Conservation (phyloP, 2,888 invertebrate species). For the Merodon equestris region DNA sequence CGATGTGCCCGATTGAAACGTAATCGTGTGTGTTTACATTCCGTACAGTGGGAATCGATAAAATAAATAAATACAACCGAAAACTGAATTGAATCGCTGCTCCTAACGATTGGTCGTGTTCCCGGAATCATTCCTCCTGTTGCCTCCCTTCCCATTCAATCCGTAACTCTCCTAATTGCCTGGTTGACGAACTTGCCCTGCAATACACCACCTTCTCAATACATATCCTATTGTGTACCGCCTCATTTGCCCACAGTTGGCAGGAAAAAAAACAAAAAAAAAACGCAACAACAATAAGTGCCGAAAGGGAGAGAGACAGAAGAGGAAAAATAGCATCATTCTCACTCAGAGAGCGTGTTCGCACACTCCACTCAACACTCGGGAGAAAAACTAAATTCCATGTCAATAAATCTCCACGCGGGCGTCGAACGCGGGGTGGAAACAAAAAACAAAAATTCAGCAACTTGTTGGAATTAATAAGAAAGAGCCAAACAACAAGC, state of each 20-base stretch:
- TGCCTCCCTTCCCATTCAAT: too few species aligned
- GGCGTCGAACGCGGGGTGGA: not conserved
- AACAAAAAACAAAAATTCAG: constrained; percentile 29
- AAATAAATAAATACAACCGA: not conserved
- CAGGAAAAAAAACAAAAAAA: constrained; percentile 5
- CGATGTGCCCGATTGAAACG: constrained; percentile 39
- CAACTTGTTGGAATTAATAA: constrained; percentile 66
- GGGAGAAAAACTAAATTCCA: constrained; percentile 26
- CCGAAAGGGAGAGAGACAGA: constrained; percentile 1
- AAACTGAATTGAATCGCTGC: too few species aligned
- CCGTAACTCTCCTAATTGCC: not conserved
- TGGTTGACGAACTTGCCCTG: constrained; percentile 37
- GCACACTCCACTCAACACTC: too few species aligned
- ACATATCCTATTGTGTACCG: constrained; percentile 27
- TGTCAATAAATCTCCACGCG: not conserved
- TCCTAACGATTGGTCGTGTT: too few species aligned
- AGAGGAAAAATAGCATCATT: constrained; percentile 11
- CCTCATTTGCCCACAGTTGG: constrained; percentile 38
- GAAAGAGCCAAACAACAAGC: constrained; percentile 50
- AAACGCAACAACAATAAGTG: constrained; percentile 3
- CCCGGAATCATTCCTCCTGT: too few species aligned
- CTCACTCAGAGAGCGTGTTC: not conserved
- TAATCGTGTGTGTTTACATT: constrained; percentile 52
- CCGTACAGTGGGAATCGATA: constrained; percentile 17
- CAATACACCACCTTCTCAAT: constrained; percentile 29